phyloP scores from a whole-genome alignment of 1,140 invertebrate genomes.

The Eulimnadia texana region DNA sequence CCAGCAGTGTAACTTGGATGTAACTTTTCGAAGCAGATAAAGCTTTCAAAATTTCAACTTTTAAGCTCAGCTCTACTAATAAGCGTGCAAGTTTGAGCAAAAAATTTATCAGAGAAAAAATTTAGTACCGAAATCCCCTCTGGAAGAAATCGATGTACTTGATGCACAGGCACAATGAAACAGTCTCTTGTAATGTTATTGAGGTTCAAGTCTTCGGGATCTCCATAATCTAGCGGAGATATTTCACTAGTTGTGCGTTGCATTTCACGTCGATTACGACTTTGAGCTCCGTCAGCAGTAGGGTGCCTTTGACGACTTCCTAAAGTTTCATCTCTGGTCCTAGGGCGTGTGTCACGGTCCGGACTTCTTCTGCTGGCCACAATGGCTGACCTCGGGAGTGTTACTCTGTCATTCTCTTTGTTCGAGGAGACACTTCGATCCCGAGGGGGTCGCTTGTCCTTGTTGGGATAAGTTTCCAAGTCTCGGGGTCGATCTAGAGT shows the following conservation, averaged over 20 bases:
- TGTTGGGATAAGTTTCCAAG: no score
- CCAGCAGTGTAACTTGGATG: no score
- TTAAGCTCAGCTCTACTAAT: no score
- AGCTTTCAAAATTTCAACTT: no score
- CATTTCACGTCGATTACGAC: not conserved
- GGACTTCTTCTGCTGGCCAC: conserved; percentile 15
- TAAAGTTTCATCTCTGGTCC: not conserved
- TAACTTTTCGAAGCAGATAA: no score
- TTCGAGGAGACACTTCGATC: conserved; percentile 9
- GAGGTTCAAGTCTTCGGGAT: conserved; percentile 15
- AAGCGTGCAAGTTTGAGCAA: no score
- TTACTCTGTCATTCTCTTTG: conserved; percentile 11
- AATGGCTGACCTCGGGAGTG: conserved; percentile 11
- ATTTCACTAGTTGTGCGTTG: not conserved
- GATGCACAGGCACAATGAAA: conserved; percentile 75
- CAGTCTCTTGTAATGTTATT: conserved; percentile 43
- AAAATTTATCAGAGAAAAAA: no score
- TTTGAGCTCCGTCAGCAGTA: not conserved
- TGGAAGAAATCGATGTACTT: conserved; percentile 65
- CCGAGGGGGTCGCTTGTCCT: not conserved
- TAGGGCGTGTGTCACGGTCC: not conserved
- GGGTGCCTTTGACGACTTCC: not conserved
- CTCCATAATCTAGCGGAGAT: conserved; percentile 3
- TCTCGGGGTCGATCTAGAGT: conserved; percentile 10
- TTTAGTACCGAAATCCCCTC: conserved; percentile 69